phyloP scores from a whole-genome alignment of 2,113 vertebrate genomes.

The Perca fluviatilis region DNA sequence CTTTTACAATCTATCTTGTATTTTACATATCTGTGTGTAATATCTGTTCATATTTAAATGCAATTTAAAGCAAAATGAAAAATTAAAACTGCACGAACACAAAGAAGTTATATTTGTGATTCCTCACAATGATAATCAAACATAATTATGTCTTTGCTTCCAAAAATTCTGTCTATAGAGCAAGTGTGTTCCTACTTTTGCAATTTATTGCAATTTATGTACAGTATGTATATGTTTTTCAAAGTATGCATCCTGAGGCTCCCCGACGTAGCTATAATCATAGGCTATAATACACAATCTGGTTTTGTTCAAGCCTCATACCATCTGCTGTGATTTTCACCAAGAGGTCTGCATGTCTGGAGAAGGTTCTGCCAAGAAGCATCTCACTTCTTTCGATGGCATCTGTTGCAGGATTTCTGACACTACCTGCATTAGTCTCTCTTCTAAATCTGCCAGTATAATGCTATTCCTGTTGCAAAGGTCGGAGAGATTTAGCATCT shows the following conservation, averaged over 20 bases:
- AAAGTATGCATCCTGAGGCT: background rate
- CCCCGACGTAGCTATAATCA: background rate
- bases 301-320: conserved; percentile 1
- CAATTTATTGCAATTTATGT: background rate
- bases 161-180: background rate
- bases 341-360: background rate
- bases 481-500: background rate
- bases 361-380: conserved; percentile 17
- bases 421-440: background rate
- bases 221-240: background rate
- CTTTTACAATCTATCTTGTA: background rate
- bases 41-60: background rate
- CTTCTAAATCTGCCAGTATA: background rate
- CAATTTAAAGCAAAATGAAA: background rate
- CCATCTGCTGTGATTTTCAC: conserved; percentile 40
- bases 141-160: background rate
- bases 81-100: background rate
- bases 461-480: background rate
- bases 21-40: too few species aligned
- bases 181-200: background rate
- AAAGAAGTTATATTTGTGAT: background rate
- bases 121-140: background rate
- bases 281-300: conserved; percentile 7
- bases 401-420: conserved; percentile 42
- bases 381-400: background rate